Evolutionary conservation across 2,113 vertebrate genomes (phyloP).

Genomic region (Leuciscus idus): DNA sequence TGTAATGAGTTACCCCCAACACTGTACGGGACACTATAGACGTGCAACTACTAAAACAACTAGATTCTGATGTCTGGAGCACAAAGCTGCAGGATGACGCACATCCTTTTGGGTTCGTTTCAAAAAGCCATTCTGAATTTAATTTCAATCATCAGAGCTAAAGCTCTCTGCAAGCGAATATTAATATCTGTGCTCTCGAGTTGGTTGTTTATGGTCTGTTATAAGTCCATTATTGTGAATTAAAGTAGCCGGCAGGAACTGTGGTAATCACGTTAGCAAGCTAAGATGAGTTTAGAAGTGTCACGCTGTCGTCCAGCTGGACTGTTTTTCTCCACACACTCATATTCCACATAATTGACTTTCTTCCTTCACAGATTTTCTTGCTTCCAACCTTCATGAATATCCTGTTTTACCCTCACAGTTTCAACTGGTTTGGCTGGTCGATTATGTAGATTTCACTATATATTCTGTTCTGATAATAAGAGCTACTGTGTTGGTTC

Average conservation of each 20-base stretch:
- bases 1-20: too few species aligned
- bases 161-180: not conserved
- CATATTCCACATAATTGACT: constrained; percentile 18
- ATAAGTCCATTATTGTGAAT: constrained; percentile 33
- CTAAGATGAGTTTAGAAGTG: constrained; percentile 24
- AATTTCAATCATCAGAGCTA: constrained; percentile 25
- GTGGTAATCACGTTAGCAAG: constrained; percentile 10
- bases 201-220: constrained; percentile 11
- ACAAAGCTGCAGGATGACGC: not conserved
- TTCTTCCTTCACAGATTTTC: not conserved
- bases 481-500: not conserved
- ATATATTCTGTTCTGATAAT: not conserved
- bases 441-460: not conserved
- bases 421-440: not conserved
- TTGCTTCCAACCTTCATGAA: not conserved
- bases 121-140: not conserved
- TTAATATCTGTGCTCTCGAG: constrained; percentile 9
- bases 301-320: constrained; percentile 23
- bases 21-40: not conserved
- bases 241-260: constrained; percentile 29
- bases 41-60: constrained; percentile 1
- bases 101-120: not conserved
- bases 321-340: constrained; percentile 25
- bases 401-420: constrained; percentile 2
- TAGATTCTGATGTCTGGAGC: not conserved